Evolutionary conservation across 2,888 invertebrate species (phyloP).

Genomic region (Pristionchus fissidentatus): DNA sequence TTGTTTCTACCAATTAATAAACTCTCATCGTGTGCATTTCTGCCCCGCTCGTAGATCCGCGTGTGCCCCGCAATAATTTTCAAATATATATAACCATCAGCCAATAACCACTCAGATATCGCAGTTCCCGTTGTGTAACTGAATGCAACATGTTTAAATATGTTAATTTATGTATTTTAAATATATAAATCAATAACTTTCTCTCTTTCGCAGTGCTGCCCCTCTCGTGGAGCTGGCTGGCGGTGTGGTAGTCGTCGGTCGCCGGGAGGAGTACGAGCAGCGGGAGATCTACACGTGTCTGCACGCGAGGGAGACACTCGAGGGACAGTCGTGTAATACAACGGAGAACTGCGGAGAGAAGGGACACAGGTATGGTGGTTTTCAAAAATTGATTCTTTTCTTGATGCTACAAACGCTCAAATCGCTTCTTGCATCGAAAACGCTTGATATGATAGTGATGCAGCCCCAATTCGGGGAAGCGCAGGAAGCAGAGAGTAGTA

Average conservation of each 20-base stretch:
- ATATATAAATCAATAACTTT: not conserved
- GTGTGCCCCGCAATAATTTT: too few relatives aligned
- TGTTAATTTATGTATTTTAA: not conserved
- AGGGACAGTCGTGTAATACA: constrained; percentile 43
- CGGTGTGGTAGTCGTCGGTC: constrained; percentile 12
- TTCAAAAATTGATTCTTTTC: not conserved
- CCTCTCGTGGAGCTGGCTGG: constrained; percentile 39
- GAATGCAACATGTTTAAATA: not conserved
- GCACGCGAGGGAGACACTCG: constrained; percentile 46
- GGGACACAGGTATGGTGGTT: constrained; percentile 33
- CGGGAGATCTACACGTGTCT: constrained; percentile 43
- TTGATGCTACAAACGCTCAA: not conserved
- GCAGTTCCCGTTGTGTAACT: not conserved
- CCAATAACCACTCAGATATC: too few relatives aligned
- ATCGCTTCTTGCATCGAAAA: too few relatives aligned
- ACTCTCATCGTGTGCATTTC: too few relatives aligned
- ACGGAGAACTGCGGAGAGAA: constrained; percentile 10
- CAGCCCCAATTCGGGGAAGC: too few relatives aligned
- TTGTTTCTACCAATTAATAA: too few relatives aligned
- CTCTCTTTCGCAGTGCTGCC: not conserved
- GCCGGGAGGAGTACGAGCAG: constrained; percentile 35
- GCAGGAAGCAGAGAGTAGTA: not conserved
- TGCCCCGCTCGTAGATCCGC: too few relatives aligned
- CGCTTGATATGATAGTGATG: too few relatives aligned
- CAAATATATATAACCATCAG: too few relatives aligned